phyloP scores from a whole-genome alignment of 1,140 invertebrate genomes.

The Stegodyphus mimosarum region DNA sequence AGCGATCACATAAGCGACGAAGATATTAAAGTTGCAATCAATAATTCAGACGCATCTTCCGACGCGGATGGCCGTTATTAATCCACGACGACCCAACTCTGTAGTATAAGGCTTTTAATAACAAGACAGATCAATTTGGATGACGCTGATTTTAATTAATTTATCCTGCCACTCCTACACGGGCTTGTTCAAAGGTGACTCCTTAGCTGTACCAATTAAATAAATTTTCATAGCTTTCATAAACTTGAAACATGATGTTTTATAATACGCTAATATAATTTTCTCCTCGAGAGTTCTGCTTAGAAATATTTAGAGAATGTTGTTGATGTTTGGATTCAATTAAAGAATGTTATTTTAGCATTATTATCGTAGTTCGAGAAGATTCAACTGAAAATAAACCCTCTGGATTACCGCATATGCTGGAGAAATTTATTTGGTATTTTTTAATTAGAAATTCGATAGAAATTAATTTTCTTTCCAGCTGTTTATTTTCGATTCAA shows the following conservation, averaged over 20 bases:
- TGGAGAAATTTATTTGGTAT: too few relatives aligned
- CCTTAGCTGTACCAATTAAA: background rate
- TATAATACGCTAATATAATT: background rate
- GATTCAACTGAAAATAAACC: too few relatives aligned
- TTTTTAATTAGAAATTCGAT: too few relatives aligned
- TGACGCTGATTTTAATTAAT: conserved; percentile 56
- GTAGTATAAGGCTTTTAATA: conserved; percentile 54
- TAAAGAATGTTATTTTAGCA: background rate
- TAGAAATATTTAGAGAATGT: background rate
- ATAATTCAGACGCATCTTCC: background rate
- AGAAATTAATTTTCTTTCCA: too few relatives aligned
- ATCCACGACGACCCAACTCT: conserved; percentile 14
- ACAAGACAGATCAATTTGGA: conserved; percentile 35
- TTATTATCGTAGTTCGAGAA: too few relatives aligned
- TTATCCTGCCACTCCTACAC: conserved; percentile 7
- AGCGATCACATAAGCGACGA: background rate
- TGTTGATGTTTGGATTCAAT: background rate
- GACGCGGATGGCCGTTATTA: conserved; percentile 16
- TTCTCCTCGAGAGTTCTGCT: background rate
- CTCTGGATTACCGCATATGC: too few relatives aligned
- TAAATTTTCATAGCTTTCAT: conserved; percentile 6
- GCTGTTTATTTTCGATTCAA: too few relatives aligned
- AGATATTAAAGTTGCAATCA: conserved; percentile 56
- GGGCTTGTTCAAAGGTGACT: background rate
- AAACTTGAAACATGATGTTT: background rate